A percentile compares a stretch with the other conserved stretches of the same genome.
Evolutionary conservation across 2,113 vertebrate genomes (phyloP).

Genomic region (Numenius arquata): DNA sequence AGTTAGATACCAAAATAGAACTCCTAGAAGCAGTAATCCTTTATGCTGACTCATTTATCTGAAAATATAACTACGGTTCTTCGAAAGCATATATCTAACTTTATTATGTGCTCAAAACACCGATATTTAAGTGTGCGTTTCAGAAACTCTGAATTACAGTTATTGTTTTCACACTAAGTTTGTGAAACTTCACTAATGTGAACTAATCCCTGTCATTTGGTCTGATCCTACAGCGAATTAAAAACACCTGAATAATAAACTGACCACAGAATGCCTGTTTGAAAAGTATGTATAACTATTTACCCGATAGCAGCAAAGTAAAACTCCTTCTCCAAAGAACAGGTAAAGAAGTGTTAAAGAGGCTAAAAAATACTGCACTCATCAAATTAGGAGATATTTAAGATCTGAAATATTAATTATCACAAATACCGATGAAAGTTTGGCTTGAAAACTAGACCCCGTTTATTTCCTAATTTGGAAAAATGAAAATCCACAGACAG

Average conservation of each 20-base stretch:
- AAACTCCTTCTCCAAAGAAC: background rate
- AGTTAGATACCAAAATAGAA: conserved; percentile 42
- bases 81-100: conserved; percentile 15
- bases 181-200: background rate
- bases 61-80: conserved; percentile 36
- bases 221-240: background rate
- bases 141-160: background rate
- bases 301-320: background rate
- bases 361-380: background rate
- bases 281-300: background rate
- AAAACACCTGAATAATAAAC: background rate
- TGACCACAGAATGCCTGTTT: background rate
- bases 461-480: background rate
- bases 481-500: background rate
- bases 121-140: background rate
- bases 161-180: background rate
- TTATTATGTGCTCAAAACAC: background rate
- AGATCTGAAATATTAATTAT: background rate
- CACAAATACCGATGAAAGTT: background rate
- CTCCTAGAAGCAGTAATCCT: conserved; percentile 38
- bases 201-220: background rate
- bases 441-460: background rate
- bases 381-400: background rate
- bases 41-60: conserved; percentile 33
- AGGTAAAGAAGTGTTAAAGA: background rate